Evolutionary conservation across 2,113 vertebrate genomes (phyloP), one percentile per base, ranked within the genome.

Genomic region (Irena cyanogastra): DNA sequence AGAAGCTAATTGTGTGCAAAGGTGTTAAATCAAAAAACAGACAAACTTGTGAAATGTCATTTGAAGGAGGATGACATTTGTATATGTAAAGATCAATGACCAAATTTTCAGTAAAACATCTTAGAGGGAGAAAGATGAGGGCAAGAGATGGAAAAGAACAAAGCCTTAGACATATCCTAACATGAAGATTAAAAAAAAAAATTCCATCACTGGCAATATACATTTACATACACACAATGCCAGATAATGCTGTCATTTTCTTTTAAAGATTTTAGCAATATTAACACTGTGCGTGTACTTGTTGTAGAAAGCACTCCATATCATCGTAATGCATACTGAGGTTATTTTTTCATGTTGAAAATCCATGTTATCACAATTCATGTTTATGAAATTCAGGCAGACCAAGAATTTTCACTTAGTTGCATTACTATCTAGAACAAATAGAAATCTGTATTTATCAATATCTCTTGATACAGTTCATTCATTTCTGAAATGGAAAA

Each of bases 201-300:
- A 1, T n/a, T n/a, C n/a, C 7, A 33, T 56, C 0, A 27, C 12
- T 70, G 24, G 2, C 16, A n/a, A 9, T 56, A 42, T 22, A 23
- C n/a, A 49, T 41, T 59, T 20, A 66, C 4, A 52, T 1, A 64
- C 2, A 49, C 4, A 18, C 2, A 31, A 28, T 39, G 12, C 5
- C 45, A 18, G 16, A 56, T 16, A 69, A 11, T 84, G 20, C 4
- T 75, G 13, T 17, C 3, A 37, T 45, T 83, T n/a, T 49, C 21
- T 80, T 72, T 33, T 15, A 54, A 59, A 47, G 8, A n/a, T 56
- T 54, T 78, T 42, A 63, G 2, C 11, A n/a, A 10, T 71, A 6
- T 42, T 65, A 52, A 8, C 23, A 23, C 11, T 76, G 19, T 59
- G 7, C 2, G 8, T 18, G 5, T 6, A 41, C 10, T 66, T 71